Conservation (phyloP, 2,113 vertebrate genomes). For the Odocoileus hemionus region DNA sequence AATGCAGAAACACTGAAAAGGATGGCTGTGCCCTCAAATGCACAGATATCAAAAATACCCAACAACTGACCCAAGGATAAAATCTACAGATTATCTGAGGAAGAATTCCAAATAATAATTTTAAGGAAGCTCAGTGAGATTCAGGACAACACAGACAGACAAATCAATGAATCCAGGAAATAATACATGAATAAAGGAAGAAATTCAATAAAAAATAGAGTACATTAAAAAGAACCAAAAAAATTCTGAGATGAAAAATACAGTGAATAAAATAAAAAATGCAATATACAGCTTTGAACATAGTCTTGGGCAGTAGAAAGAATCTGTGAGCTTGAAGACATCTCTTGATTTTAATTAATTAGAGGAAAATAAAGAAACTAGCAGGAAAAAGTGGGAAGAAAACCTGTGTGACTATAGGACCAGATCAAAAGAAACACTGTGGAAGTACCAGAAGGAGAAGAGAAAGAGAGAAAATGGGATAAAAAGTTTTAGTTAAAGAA, state of each 20-base stretch:
- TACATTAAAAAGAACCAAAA: not conserved
- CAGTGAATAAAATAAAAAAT: not conserved
- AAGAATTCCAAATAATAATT: not conserved
- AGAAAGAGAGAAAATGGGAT: not conserved
- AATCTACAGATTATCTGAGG: not conserved
- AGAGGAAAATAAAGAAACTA: not conserved
- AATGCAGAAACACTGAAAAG: not conserved
- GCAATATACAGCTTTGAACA: not conserved
- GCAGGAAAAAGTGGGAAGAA: not conserved
- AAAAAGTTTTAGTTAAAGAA: not conserved
- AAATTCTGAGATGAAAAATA: not conserved
- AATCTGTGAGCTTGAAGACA: not conserved
- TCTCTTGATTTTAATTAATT: not conserved
- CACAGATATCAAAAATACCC: not conserved
- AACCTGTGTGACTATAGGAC: not conserved
- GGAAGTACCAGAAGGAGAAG: not conserved
- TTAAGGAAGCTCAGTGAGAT: not conserved
- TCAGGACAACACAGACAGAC: not conserved
- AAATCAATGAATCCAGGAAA: not conserved
- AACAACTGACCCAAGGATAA: not conserved
- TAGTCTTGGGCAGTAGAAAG: not conserved
- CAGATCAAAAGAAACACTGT: not conserved
- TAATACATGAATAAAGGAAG: not conserved
- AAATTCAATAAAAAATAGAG: not conserved
- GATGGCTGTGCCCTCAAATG: not conserved